Base-by-base conservation (phyloP, 2,888 invertebrate genomes). In the Metacarcinus magister region DNA sequence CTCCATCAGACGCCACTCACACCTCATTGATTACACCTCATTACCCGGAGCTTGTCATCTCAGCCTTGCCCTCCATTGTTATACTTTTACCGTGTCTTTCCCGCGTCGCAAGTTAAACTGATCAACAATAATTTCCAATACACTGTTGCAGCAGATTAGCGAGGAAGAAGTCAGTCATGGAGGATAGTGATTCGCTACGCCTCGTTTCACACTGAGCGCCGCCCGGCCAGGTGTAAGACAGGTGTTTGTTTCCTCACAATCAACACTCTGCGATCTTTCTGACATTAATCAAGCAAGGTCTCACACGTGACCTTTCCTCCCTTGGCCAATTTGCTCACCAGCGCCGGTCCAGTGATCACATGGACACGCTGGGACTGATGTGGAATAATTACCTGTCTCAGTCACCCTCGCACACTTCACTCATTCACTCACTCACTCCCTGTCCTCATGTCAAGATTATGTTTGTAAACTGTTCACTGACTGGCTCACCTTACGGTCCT, bases 291-390 rank as follows among this genome's bases (percentile, higher is more conserved):
- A 82, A 82, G 82, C 82, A 28, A 82, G 82, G 13, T 28, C 82
- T 32, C 32, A 82, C 82, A 82, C 82, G 32, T 32, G 82, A 82
- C 82, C 82, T 82, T 82, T 82, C 82, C 82, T 32, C 82, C 82
- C 5, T 13, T 7, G 82, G 32, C 82, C 19, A 32, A 10, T n/a
- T 28, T 28, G 28, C 82, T 82, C 82, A 5, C 82, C 82, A 32
- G 82, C 82, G 82, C 82, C 82, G 82, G 7, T 82, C 13, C 82
- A 82, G 32, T 82, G 82, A 82, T 28, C 82, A 82, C 32, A 32
- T n/a, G 82, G 8, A 32, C 32, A 0, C 54, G 13, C 54, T n/a
- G n/a, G n/a, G n/a, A n/a, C n/a, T n/a, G n/a, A n/a, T n/a, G n/a
- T n/a, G n/a, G n/a, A n/a, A n/a, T n/a, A n/a, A n/a, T n/a, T n/a